A percentile compares a stretch with the other conserved stretches of the same genome.
Conservation (phyloP, 2,888 invertebrate genomes). For the Hedychridium roseum region DNA sequence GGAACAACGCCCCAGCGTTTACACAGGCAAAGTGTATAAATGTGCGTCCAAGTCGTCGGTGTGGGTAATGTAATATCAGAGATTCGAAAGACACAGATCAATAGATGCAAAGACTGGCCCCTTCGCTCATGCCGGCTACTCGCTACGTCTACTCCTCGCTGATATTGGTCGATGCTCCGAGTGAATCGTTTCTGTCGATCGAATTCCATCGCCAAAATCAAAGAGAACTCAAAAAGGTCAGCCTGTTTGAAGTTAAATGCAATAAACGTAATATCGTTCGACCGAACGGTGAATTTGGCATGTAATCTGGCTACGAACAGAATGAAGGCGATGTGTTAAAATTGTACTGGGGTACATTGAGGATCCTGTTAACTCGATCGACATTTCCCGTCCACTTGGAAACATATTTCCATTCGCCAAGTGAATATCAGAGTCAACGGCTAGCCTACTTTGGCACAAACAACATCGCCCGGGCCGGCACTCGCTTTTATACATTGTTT, state of each 20-base stretch:
- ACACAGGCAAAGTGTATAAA: slow-evolving; percentile 29
- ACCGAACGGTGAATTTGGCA: no score
- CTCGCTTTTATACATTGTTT: slow-evolving; percentile 48
- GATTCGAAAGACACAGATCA: slow-evolving; percentile 62
- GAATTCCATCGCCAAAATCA: no score
- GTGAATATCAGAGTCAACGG: slow-evolving; percentile 33
- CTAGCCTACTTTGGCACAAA: slow-evolving; percentile 62
- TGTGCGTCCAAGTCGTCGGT: slow-evolving; percentile 33
- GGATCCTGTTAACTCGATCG: no score
- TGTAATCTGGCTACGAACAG: no score
- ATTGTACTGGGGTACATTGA: no score
- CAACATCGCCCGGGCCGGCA: slow-evolving; percentile 55
- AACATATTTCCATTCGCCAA: no score
- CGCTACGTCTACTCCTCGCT: slow-evolving; percentile 35
- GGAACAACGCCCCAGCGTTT: no score
- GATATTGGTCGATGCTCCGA: slow-evolving; percentile 27
- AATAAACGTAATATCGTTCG: not conserved
- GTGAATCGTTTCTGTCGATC: no score
- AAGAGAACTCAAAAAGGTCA: no score
- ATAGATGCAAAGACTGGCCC: slow-evolving; percentile 62
- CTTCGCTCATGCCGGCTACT: slow-evolving; percentile 62
- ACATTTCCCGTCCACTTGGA: slow-evolving; percentile 5
- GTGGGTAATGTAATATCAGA: slow-evolving; percentile 46
- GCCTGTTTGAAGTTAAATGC: no score
- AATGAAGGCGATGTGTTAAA: no score